Conservation (phyloP, 1,140 invertebrate species). For the Globodera ellingtonae region DNA sequence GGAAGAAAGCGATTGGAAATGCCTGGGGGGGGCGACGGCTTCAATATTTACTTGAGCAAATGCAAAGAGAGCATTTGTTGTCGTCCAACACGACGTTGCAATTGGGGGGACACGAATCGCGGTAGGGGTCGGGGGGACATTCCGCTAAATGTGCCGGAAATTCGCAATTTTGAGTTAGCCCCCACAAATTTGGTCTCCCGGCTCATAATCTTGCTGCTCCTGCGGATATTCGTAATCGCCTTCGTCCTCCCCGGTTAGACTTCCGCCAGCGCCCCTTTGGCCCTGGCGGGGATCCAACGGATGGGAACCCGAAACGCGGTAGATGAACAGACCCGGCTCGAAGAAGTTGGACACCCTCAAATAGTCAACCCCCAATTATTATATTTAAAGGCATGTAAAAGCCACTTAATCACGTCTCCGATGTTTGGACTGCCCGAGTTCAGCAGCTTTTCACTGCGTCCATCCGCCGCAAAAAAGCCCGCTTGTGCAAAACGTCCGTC, state of each 20-base stretch:
- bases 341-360: conserved; percentile 39
- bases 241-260: conserved; percentile 8
- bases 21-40: background rate
- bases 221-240: conserved; percentile 35
- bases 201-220: conserved; percentile 44
- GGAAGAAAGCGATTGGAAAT: background rate
- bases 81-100: conserved; percentile 46
- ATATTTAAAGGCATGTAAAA: background rate
- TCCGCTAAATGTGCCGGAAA: conserved; percentile 18
- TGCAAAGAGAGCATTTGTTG: conserved; percentile 35
- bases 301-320: conserved; percentile 41
- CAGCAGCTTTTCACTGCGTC: conserved; percentile 42
- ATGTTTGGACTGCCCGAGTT: conserved; percentile 35
- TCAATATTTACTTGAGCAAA: conserved; percentile 38
- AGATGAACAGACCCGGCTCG: conserved; percentile 42
- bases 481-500: conserved; percentile 34
- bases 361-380: background rate
- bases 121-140: conserved; percentile 37
- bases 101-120: conserved; percentile 35
- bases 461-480: conserved; percentile 44
- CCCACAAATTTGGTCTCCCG: conserved; percentile 30
- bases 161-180: background rate
- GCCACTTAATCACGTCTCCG: conserved; percentile 35
- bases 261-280: conserved; percentile 13
- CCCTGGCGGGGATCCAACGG: conserved; percentile 37